Conservation (phyloP, 2,888 invertebrate genomes). For the Osmoderma eremita region DNA sequence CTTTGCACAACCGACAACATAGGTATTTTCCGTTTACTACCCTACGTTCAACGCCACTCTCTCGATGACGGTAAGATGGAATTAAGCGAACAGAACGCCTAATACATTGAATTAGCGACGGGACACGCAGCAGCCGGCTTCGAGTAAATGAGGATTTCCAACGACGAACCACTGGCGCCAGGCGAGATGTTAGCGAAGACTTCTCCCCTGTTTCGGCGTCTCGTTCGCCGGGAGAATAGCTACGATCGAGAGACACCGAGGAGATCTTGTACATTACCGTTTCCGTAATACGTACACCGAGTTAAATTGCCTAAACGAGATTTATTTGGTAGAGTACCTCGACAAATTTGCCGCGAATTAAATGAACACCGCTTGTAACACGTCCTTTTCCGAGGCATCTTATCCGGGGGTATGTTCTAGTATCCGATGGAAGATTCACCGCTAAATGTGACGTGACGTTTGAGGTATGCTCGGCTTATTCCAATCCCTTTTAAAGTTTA, state of each 20-base stretch:
- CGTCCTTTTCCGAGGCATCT: background rate
- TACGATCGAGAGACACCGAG: conserved; percentile 11
- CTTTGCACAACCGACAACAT: conserved; percentile 16
- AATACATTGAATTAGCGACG: conserved; percentile 46
- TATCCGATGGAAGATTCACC: background rate
- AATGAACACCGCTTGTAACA: conserved; percentile 7
- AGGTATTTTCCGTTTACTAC: background rate
- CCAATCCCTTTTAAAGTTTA: too few relatives aligned
- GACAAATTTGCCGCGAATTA: conserved; percentile 34
- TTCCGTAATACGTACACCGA: conserved; percentile 33
- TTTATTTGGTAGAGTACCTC: conserved; percentile 31
- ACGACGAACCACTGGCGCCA: conserved; percentile 9
- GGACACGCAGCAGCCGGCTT: conserved; percentile 43
- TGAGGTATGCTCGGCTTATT: too few relatives aligned
- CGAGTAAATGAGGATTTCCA: conserved; percentile 45
- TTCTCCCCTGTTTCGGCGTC: background rate
- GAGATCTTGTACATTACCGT: conserved; percentile 35
- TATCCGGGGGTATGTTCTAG: background rate
- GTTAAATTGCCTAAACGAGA: conserved; percentile 41
- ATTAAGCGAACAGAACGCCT: conserved; percentile 45
- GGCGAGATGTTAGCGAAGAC: background rate
- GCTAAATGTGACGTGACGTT: too few relatives aligned
- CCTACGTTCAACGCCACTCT: conserved; percentile 8
- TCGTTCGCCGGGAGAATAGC: conserved; percentile 11
- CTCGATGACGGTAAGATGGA: conserved; percentile 33